These are phyloP conservation scores for Hydractinia symbiolongicarpus DNA, from an alignment of 30 jellyfish, hydroid and myxozoan genomes.

Conservation along the genomic window DNA sequence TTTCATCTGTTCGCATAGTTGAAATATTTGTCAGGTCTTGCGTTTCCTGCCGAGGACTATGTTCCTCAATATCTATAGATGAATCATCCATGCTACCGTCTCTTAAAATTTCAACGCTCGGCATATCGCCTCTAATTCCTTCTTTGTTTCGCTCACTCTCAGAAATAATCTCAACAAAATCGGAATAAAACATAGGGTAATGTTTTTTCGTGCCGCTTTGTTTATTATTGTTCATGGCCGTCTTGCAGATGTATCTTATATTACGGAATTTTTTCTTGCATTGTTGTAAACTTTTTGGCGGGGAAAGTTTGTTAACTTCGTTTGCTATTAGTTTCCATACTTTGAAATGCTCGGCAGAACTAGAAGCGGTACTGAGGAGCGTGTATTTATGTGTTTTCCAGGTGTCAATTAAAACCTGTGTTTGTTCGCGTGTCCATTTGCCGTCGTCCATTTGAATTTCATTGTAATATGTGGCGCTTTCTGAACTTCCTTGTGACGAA, in stretches of 20 bases:
- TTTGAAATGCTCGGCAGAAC: constrained; percentile 37
- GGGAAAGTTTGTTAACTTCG: constrained; percentile 24
- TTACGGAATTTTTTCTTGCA: constrained; percentile 40
- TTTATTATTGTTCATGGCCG: constrained; percentile 32
- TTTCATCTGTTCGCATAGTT: background rate
- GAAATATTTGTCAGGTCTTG: background rate
- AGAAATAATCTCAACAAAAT: constrained; percentile 30
- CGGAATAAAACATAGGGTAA: constrained; percentile 37
- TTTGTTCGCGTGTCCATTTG: constrained; percentile 40
- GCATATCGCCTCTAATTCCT: background rate
- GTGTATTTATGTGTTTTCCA: constrained; percentile 28
- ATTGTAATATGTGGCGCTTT: background rate
- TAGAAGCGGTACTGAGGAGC: constrained; percentile 23
- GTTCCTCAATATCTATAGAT: constrained; percentile 1
- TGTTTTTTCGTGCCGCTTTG: constrained; percentile 28
- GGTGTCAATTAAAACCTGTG: constrained; percentile 31
- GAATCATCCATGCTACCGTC: constrained; percentile 19
- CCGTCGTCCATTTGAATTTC: constrained; percentile 38
- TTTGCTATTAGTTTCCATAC: constrained; percentile 35
- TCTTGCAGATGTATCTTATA: constrained; percentile 35
- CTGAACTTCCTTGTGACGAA: background rate
- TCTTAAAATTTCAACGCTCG: constrained; percentile 9
- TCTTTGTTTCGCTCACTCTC: constrained; percentile 33
- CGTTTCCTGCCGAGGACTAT: background rate
- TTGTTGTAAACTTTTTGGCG: constrained; percentile 37